Conservation (phyloP, 1,140 invertebrate species). For the Nilaparvata lugens region DNA sequence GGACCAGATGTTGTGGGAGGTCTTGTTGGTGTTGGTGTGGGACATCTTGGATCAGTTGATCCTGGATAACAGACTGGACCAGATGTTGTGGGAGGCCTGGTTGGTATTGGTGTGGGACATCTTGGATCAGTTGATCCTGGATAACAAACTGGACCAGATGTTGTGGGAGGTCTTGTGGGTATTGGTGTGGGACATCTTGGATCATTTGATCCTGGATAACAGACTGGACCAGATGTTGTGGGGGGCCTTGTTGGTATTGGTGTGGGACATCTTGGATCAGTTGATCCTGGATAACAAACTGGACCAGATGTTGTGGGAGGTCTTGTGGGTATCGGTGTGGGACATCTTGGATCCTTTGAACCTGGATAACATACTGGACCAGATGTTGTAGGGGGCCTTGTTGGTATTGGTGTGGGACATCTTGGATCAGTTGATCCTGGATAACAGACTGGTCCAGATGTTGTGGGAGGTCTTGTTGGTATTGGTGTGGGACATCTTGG, state of each 20-base stretch:
- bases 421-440: constrained; percentile 29
- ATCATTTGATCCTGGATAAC: constrained; percentile 32
- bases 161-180: constrained; percentile 16
- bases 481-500: constrained; percentile 24
- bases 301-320: constrained; percentile 20
- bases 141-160: constrained; percentile 22
- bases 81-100: constrained; percentile 28
- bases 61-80: constrained; percentile 24
- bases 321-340: constrained; percentile 21
- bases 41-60: constrained; percentile 26
- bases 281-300: constrained; percentile 30
- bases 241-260: constrained; percentile 23
- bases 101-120: constrained; percentile 29
- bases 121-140: constrained; percentile 32
- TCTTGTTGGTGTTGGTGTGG: too few relatives aligned
- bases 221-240: constrained; percentile 25
- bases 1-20: constrained; percentile 22
- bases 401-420: constrained; percentile 21
- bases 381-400: constrained; percentile 25
- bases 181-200: constrained; percentile 30
- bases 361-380: constrained; percentile 31
- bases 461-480: constrained; percentile 25
- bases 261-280: constrained; percentile 34
- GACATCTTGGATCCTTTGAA: constrained; percentile 31
- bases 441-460: constrained; percentile 16